Evolutionary conservation across 1,140 invertebrate species (phyloP), one percentile per base, ranked within the genome.

Genomic region (Pomacea maculata): DNA sequence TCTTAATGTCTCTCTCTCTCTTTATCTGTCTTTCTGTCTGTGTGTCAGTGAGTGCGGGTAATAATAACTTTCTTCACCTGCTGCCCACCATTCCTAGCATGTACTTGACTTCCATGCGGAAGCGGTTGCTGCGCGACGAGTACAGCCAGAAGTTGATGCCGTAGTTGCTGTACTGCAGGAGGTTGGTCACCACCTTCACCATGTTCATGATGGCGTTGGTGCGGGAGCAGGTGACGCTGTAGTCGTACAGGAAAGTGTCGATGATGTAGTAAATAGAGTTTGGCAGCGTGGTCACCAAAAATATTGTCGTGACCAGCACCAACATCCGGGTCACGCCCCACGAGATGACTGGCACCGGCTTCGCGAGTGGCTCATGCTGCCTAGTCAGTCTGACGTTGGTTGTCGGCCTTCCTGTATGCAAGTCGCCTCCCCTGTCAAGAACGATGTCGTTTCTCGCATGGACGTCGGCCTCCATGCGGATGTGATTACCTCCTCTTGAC

Each of bases 131-230:
- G n/a, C 79, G 83, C 25, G 85, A 25, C 61, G 84, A 85, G 74
- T 89, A 89, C 11, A 88, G 61, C 61, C 87, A 72, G 72, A 89
- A 89, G 73, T 89, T 89, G 29, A 79, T 77, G 68, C 81, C 82
- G 79, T 87, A 86, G 75, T 88, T 88, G 29, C 80, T 65, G 79
- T 87, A 88, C 80, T 85, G 83, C 8, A 84, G 57, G 15, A 87
- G 67, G 54, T 83, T 85, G 8, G 78, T 79, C 21, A 85, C 55
- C 3, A 82, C 82, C 74, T 76, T 83, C 9, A 64, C 29, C 52
- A 85, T 52, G 3, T 65, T 57, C 55, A 73, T n/a, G 15, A 73
- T 52, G 19, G 68, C 67, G 34, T 78, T 61, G 9, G 57, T 71
- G 61, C 64, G 57, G 8, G 76, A 25, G 29, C 55, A 61, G 11